Base-by-base conservation (phyloP, 1,140 invertebrate species). In the Neodiprion virginianus region DNA sequence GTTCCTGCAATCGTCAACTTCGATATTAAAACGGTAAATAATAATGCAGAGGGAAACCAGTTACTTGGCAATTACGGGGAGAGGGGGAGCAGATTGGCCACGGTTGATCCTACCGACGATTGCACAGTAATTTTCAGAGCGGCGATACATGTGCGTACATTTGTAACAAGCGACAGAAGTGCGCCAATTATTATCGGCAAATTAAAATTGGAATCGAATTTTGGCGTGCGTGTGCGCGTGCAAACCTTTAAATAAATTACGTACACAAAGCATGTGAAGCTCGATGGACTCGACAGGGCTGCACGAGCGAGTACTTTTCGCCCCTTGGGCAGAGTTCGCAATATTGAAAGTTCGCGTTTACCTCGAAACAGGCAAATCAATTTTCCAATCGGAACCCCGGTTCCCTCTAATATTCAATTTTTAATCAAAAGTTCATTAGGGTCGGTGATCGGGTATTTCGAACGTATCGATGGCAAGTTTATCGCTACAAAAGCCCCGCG, bases 391-490 rank as follows among this genome's bases (percentile, higher is more conserved):
- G n/a, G n/a, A 61, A 61, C n/a, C 53, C 53, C 7, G 5, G 28
- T 40, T 40, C 53, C 11, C 11, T 61, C 11, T 17, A 61, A 61
- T 61, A 9, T 61, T 61, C 11, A 61, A 61, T 61, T 61, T 61
- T 61, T 61, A 61, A 61, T 61, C 53, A 61, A 61, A 61, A 61
- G n/a, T 61, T 17, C 53, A 61, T 61, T 61, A 12, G 53, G n/a
- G 28, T 40, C 5, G 28, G 28, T 40, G 28, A 40, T 40, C 28
- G 28, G 28, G 28, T 61, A 12, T 17, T 8, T 14, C 53, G 53
- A 12, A 12, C 53, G 8, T 61, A 61, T 14, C 53, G 53, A 61
- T 8, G 11, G 11, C 4, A 61, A 61, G 11, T 61, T 17, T 0
- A 8, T 61, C 11, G 53, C 53, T 3, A 61, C 53, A 61, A 3